Evolutionary conservation across 2,888 invertebrate species (phyloP).

Genomic region (Orchestes rusci): DNA sequence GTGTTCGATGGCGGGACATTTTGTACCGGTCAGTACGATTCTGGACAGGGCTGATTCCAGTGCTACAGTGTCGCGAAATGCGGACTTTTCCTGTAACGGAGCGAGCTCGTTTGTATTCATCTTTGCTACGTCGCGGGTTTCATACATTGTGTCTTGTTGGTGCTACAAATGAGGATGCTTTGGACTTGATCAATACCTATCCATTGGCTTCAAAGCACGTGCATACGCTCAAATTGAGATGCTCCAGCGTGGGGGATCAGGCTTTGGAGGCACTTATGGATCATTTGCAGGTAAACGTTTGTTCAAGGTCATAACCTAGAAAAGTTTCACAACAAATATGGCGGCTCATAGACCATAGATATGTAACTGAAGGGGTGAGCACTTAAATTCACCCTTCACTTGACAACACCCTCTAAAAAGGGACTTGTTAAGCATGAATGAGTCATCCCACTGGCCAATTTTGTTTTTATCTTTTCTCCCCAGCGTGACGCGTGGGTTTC

Average conservation of each 20-base stretch:
- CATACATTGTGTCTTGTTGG: constrained; percentile 77
- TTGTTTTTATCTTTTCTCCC: too few species aligned
- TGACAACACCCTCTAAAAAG: too few species aligned
- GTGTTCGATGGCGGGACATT: constrained; percentile 81
- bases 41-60: constrained; percentile 78
- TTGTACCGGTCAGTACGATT: constrained; percentile 66
- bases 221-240: constrained; percentile 76
- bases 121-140: constrained; percentile 77
- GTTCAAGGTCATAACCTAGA: background rate
- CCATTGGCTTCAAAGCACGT: constrained; percentile 76
- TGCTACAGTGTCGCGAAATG: constrained; percentile 78
- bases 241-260: constrained; percentile 85
- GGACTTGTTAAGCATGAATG: too few species aligned
- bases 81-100: constrained; percentile 46
- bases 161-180: constrained; percentile 82
- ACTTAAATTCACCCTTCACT: background rate
- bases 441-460: too few species aligned
- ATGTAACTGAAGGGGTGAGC: background rate
- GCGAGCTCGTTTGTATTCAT: constrained; percentile 64
- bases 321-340: background rate
- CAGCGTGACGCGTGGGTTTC: too few species aligned
- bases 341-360: background rate
- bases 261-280: constrained; percentile 83
- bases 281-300: constrained; percentile 66
- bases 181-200: constrained; percentile 80